Evolutionary conservation across 2,888 invertebrate species (phyloP), one percentile per base, ranked within the genome.

Genomic region (Watsonalla binaria): DNA sequence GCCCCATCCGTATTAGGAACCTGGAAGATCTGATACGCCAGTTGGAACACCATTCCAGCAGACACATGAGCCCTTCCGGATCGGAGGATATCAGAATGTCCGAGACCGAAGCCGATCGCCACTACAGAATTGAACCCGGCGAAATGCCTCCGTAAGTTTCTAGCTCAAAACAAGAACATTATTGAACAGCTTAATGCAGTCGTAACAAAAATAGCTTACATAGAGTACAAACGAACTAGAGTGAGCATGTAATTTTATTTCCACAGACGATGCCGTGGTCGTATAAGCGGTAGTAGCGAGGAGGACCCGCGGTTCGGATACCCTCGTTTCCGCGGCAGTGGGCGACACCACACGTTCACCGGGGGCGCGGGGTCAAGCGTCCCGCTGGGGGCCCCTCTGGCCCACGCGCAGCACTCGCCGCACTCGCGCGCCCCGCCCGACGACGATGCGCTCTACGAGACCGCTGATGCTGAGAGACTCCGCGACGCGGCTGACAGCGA

Each of bases 11-110:
- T 66, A 97, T 98, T 82, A 93, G 98, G 63, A 98, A 96, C 83
- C 92, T 98, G 62, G 97, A 98, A 86, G 97, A 98, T 84, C 92
- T 98, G 59, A 96, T 98, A 74, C 92, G 97, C 54, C 97, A 96
- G 84, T 89, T 97, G 68, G 96, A 97, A 82, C 96, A 96, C 80
- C 96, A 97, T 82, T 95, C 96, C 66, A 93, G 94, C 60, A 92
- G 96, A 24, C 96, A 96, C 85, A 96, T 96, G 95, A 97, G 96
- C 77, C 97, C 97, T 51, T 96, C 96, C 67, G 97, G 96, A 58
- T 97, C 97, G 14, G 97, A 97, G 80, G 97, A 97, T 76, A 96
- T 97, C 76, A 89, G 95, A 66, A 95, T 95, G 93, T 96, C 97
- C 54, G 97, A 97, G 86, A 95, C 96, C 52, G 97, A 97, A 82